Conservation (phyloP, 2,888 invertebrate species). For the Melikaiella ostensackeni region DNA sequence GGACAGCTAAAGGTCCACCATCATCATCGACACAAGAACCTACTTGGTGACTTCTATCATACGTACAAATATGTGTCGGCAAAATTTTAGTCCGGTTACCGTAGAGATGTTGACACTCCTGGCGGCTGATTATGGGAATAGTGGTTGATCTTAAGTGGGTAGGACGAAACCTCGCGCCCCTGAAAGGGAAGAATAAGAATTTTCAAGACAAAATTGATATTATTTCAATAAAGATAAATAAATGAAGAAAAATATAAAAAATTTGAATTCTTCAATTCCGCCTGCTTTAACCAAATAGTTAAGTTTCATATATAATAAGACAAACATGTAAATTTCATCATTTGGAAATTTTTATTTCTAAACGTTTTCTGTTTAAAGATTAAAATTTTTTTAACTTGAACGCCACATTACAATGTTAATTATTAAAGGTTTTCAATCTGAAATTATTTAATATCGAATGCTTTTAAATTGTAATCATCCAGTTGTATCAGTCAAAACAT, state of each 20-base stretch:
- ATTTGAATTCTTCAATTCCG: too few relatives aligned
- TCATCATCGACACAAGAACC: background rate
- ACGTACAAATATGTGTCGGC: background rate
- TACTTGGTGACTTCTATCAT: background rate
- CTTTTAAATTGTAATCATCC: too few relatives aligned
- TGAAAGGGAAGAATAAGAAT: background rate
- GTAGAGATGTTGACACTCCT: background rate
- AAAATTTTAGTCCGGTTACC: background rate
- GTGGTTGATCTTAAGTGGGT: background rate
- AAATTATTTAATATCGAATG: too few relatives aligned
- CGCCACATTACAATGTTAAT: too few relatives aligned
- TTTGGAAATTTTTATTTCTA: too few relatives aligned
- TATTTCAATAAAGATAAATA: background rate
- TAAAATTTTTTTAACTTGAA: too few relatives aligned
- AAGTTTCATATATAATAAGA: too few relatives aligned
- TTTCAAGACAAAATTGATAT: background rate
- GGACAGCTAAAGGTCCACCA: background rate
- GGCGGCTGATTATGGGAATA: background rate
- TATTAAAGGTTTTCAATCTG: too few relatives aligned
- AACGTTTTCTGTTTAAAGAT: too few relatives aligned
- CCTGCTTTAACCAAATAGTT: too few relatives aligned
- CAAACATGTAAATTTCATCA: too few relatives aligned
- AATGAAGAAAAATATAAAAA: background rate
- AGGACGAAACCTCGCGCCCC: background rate
- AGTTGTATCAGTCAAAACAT: too few relatives aligned